These are phyloP conservation scores for Ormyrus pomaceus DNA, from an alignment of 2,888 invertebrate species.

Conservation along the genomic window DNA sequence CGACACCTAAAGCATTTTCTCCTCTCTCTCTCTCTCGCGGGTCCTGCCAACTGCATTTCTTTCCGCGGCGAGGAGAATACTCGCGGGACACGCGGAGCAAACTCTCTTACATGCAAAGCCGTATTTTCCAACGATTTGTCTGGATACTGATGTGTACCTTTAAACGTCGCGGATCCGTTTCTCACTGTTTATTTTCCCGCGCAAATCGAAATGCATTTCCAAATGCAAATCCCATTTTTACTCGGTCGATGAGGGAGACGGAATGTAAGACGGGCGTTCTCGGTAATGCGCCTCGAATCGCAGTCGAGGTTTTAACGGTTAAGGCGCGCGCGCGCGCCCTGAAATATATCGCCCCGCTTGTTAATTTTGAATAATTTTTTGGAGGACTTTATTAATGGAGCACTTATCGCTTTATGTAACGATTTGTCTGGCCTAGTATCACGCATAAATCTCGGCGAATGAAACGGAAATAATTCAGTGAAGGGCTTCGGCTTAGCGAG, in stretches of 20 bases:
- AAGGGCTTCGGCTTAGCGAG: slow-evolving; percentile 41
- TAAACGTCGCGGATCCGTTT: background rate
- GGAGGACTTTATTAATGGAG: slow-evolving; percentile 45
- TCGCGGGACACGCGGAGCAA: slow-evolving; percentile 23
- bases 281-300: too few relatives aligned
- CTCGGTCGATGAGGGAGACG: background rate
- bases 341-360: background rate
- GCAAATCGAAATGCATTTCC: background rate
- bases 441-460: slow-evolving; percentile 43
- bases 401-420: slow-evolving; percentile 50
- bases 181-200: background rate
- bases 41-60: slow-evolving; percentile 16
- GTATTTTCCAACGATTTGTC: slow-evolving; percentile 48
- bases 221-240: background rate
- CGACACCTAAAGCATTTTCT: too few relatives aligned
- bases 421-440: slow-evolving; percentile 40
- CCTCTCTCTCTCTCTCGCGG: too few relatives aligned
- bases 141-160: slow-evolving; percentile 4
- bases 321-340: too few relatives aligned
- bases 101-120: slow-evolving; percentile 39
- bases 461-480: slow-evolving; percentile 51
- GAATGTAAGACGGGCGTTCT: background rate
- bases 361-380: slow-evolving; percentile 27
- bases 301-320: too few relatives aligned
- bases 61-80: slow-evolving; percentile 21